Evolutionary conservation across 2,113 vertebrate genomes (phyloP), one percentile per base, ranked within the genome.

Genomic region (Stictonetta naevosa): DNA sequence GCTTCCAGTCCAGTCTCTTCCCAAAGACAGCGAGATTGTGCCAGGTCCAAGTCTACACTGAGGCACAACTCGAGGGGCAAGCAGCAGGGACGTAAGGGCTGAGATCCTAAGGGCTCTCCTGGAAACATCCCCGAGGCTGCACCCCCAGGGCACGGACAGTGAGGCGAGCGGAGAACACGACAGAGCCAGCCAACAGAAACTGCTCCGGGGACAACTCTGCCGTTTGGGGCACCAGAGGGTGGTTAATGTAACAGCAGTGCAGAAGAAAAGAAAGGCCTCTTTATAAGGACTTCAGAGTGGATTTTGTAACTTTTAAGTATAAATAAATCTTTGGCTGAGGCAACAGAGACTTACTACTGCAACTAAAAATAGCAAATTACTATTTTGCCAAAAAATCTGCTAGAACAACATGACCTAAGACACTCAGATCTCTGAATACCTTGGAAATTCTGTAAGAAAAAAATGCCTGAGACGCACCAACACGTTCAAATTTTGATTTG

Each of bases 101-200:
- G 33, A 46, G 66, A 21, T 28, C 34, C n/a, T 3, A 12, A 48
- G 38, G 13, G 25, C 26, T 29, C n/a, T 72, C 52, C 66, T 46
- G 25, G 8, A 36, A 46, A 10, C 25, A 5, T 29, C 1, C 36
- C 13, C 0, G 2, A 3, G 15, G 33, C 3, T 6, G 44, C 8
- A 5, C 18, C 38, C 52, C 8, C 7, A 60, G 88, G 38, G 17
- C 3, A 12, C 0, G 13, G 55, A 31, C 6, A n/a, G 42, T 1
- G 26, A 11, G 13, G 50, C 29, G 18, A 4, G 3, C 0, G 11
- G 29, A 50, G n/a, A 73, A 33, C 1, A 1, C 8, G 34, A 55
- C 1, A n/a, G 33, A 69, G 3, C 33, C 14, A 36, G 50, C 44
- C 78, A 48, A 8, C 0, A 1, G 52, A 58, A 83, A 5, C 34